Evolutionary conservation across 1,140 invertebrate genomes (phyloP), one percentile per base, ranked within the genome.

Genomic region (Dreissena rostriformis): DNA sequence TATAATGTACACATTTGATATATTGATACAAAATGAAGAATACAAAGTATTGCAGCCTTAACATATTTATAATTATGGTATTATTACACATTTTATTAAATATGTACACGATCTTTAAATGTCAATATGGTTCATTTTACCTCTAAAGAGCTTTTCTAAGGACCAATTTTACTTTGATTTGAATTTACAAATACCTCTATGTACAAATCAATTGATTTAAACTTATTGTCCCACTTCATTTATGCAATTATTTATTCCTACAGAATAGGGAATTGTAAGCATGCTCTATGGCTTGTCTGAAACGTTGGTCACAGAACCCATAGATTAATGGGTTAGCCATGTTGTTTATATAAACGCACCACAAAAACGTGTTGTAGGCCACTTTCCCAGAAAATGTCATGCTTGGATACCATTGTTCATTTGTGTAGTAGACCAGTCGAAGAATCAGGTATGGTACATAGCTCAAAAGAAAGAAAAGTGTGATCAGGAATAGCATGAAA

Each of bases 241-340:
- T 39, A 39, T 39, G 57, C n/a, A 49, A 2, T 77, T 66, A 77
- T 15, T 61, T 17, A 10, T 61, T 66, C 55, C 76, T 79, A 55
- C 76, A 79, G 49, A 68, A 22, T 14, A 0, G 51, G 29, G 49
- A 22, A 73, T 52, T 82, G 28, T 82, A 82, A 19, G n/a, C 55
- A 49, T 39, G 26, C 39, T 22, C 75, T 5, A 82, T 22, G 24
- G 74, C 80, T n/a, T 67, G 53, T 52, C 80, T 67, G 53, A 88
- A 88, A 14, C 82, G 61, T 26, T 86, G 65, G 65, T 88, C 87
- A 22, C 88, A 88, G 52, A 92, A 87, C 1, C 91, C 89, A 79
- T 92, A 92, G 24, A 92, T 88, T 24, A 92, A 86, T 10, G 87
- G 86, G 65, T 92, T 92, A 17, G 85, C 80, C 29, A 88, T 86